phyloP scores from a whole-genome alignment of 2,113 vertebrate species.

The Lamprologus speciosus region DNA sequence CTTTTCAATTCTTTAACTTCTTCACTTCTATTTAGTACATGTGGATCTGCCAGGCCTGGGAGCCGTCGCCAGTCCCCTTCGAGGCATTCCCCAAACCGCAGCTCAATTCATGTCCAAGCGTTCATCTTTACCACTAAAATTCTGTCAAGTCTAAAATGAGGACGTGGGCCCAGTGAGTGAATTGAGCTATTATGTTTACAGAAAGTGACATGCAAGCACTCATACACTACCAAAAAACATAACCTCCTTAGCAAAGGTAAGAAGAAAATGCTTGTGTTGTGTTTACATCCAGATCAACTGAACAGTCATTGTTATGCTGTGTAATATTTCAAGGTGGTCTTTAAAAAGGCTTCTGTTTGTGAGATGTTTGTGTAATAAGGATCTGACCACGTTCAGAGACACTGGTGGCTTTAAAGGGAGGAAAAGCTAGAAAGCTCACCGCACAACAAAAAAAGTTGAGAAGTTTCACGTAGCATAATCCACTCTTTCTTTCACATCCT shows the following conservation, averaged over 20 bases:
- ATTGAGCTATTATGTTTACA: neutral
- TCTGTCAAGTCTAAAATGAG: neutral
- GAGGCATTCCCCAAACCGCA: neutral
- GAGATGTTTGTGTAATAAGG: neutral
- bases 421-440: neutral
- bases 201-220: neutral
- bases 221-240: neutral
- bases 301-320: neutral
- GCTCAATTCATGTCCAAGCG: neutral
- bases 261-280: neutral
- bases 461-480: neutral
- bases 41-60: neutral
- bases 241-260: neutral
- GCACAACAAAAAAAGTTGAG: neutral
- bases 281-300: neutral
- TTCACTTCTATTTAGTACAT: neutral
- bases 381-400: neutral
- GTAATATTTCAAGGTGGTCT: neutral
- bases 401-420: neutral
- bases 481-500: neutral
- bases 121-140: neutral
- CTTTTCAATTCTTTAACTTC: neutral
- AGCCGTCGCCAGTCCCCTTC: rapidly evolving
- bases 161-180: neutral
- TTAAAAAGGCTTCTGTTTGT: neutral